phyloP scores from a whole-genome alignment of 2,888 invertebrate genomes.

The Drosophila anomalata region DNA sequence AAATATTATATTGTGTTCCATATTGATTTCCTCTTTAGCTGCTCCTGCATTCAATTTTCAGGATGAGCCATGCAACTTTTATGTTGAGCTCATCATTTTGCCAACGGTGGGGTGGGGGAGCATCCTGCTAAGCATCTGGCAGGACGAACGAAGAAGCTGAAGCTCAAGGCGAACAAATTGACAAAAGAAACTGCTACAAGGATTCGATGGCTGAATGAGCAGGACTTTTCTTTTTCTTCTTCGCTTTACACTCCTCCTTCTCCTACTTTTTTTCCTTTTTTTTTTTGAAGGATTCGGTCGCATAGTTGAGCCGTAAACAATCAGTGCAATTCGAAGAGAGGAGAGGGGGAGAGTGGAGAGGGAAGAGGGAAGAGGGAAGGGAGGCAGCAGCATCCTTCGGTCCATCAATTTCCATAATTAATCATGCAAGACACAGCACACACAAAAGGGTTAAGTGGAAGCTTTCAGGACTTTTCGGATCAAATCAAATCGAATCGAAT shows the following conservation, averaged over 20 bases:
- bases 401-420: slow-evolving; percentile 41
- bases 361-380: neutral
- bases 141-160: neutral
- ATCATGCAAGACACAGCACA: slow-evolving; percentile 38
- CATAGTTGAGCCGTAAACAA: slow-evolving; percentile 38
- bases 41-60: slow-evolving; percentile 43
- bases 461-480: slow-evolving; percentile 12
- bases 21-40: slow-evolving; percentile 46
- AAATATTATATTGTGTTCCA: slow-evolving; percentile 51
- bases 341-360: neutral
- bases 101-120: slow-evolving; percentile 14
- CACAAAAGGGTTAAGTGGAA: slow-evolving; percentile 36
- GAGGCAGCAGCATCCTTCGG: neutral
- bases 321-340: slow-evolving; percentile 26
- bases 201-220: slow-evolving; percentile 36
- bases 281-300: neutral
- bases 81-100: slow-evolving; percentile 57
- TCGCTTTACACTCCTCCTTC: neutral
- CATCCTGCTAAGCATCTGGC: slow-evolving; percentile 1
- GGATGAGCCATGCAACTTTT: slow-evolving; percentile 50
- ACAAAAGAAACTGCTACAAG: slow-evolving; percentile 42
- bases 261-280: neutral
- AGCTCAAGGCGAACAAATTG: slow-evolving; percentile 26
- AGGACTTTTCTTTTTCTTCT: neutral
- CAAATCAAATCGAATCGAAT: slow-evolving; percentile 26